Percentiles rank a stretch among this genome's conserved stretches.
Evolutionary conservation across 2,797 vertebrate species (phyloP).

Genomic region (Anas bernieri): DNA sequence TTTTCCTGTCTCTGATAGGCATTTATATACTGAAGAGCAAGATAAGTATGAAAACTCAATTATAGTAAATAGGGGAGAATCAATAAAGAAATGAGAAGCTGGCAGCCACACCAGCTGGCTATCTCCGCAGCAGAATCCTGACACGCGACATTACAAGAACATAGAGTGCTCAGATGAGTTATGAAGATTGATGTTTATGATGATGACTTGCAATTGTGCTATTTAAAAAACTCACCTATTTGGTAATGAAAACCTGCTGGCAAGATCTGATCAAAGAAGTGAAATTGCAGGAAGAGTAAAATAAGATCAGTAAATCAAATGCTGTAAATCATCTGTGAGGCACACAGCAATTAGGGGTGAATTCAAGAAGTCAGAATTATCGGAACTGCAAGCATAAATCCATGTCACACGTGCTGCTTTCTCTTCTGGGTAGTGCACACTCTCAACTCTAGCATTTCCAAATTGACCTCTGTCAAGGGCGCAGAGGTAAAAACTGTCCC

Average conservation of each 20-base stretch:
- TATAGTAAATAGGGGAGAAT: conserved; percentile 44
- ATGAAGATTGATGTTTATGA: conserved; percentile 61
- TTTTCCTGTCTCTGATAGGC: conserved; percentile 20
- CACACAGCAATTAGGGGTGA: conserved; percentile 50
- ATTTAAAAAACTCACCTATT: conserved; percentile 57
- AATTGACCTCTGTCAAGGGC: conserved; percentile 19
- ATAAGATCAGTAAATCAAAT: conserved; percentile 64
- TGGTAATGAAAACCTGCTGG: conserved; percentile 69
- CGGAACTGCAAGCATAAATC: conserved; percentile 38
- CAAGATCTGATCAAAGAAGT: conserved; percentile 54
- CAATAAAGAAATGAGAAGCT: conserved; percentile 52
- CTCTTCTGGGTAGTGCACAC: background rate
- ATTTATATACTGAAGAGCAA: conserved; percentile 49
- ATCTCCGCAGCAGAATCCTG: conserved; percentile 25
- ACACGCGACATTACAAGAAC: conserved; percentile 19
- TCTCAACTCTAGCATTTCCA: background rate
- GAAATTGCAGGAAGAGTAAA: conserved; percentile 66
- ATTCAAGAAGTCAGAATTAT: conserved; percentile 28
- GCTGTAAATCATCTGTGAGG: conserved; percentile 42
- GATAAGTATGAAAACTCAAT: conserved; percentile 58
- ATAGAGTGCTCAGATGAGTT: conserved; percentile 38
- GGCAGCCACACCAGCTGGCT: conserved; percentile 3
- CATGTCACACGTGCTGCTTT: background rate
- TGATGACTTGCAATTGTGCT: conserved; percentile 58
- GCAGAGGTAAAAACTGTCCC: background rate